Evolutionary conservation across 2,113 vertebrate genomes (phyloP).

Genomic region (Nothoprocta pentlandii): DNA sequence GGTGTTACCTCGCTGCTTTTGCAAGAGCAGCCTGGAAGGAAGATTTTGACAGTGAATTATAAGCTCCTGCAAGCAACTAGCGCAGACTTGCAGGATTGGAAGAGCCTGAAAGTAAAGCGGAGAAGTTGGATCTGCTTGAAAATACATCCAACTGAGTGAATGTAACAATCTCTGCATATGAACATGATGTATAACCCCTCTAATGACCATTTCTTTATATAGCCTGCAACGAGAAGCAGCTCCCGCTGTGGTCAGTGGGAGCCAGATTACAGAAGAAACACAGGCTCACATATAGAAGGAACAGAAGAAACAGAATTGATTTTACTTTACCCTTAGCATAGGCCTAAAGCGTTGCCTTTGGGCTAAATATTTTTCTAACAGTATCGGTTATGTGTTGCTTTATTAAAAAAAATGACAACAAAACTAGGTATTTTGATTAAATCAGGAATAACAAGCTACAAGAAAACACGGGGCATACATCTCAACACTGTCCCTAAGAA

Average conservation of each 20-base stretch:
- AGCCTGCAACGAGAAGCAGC: conserved; percentile 13
- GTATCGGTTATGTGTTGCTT: not conserved
- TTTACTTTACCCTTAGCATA: not conserved
- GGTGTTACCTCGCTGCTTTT: conserved; percentile 50
- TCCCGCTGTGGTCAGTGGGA: conserved; percentile 37
- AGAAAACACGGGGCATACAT: not conserved
- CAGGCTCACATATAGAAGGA: not conserved
- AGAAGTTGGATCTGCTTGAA: not conserved
- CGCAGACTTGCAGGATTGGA: not conserved
- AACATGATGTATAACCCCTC: not conserved
- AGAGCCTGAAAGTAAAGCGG: conserved; percentile 16
- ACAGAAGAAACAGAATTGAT: not conserved
- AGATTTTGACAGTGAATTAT: conserved; percentile 55
- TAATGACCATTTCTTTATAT: conserved; percentile 15
- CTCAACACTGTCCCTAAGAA: not conserved
- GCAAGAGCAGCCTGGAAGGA: conserved; percentile 50
- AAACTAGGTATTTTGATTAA: not conserved
- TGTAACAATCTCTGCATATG: not conserved
- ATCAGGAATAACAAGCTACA: not conserved
- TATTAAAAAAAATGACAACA: not conserved
- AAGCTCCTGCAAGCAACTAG: conserved; percentile 58
- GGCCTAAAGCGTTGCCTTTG: conserved; percentile 11
- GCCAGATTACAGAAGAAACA: conserved; percentile 12
- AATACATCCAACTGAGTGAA: conserved; percentile 25
- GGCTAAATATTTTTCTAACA: not conserved